Evolutionary conservation across 2,797 vertebrate genomes (phyloP), one percentile per base, ranked within the genome.

Genomic region (Coregonus ussuriensis): DNA sequence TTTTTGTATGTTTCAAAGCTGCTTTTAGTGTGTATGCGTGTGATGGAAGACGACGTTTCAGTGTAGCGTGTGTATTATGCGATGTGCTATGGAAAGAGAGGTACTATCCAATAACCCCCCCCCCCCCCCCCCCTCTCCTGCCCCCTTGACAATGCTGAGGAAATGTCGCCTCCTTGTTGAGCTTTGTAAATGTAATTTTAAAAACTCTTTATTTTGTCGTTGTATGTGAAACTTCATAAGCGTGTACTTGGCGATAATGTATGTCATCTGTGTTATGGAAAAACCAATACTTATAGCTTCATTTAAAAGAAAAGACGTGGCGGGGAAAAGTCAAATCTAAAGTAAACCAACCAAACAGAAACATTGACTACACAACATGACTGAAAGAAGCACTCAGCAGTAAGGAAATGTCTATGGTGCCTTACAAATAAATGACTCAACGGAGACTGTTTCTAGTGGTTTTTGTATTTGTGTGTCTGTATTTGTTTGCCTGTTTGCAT

Each of bases 371-470:
- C 88, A 82, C 74, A 77, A 54, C 53, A 59, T 59, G 56, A 59
- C 56, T 83, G 85, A 92, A 94, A 90, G 91, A 94, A 94, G 93
- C 89, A 89, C 94, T 94, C 93, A 93, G 93, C 93, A 92, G 95
- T 95, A 95, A 95, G 94, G 94, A 94, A 95, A 93, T 92, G 93
- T 93, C 94, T 95, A 93, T 93, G 93, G 94, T 95, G 95, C 95
- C 95, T 95, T 95, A 95, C 95, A 94, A 95, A 95, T 95, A 94
- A 95, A 95, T 90, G 91, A 93, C 71, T 89, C 93, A 92, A 92
- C 93, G 92, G 92, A 94, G 78, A 76, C 81, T 25, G 41, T 47
- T 47, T 47, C 41, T 47, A 11, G 41, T 72, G 11, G 4, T 11
- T 68, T 31, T 53, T 65, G 11, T 4, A 21, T n/a, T 83, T 82